Evolutionary conservation across 1,140 invertebrate species (phyloP).

Genomic region (Octopus bimaculoides): DNA sequence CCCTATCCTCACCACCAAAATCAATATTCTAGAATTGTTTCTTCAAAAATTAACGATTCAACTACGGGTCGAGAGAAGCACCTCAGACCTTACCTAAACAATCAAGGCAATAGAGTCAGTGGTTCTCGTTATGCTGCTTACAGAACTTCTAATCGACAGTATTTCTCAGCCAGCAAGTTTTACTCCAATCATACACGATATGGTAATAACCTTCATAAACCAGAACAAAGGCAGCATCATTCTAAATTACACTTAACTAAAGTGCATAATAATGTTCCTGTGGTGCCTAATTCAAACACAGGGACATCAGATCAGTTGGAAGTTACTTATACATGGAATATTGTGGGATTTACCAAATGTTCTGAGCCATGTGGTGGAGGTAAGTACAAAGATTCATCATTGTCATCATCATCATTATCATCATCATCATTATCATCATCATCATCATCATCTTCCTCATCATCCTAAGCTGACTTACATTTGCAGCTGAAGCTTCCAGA

Average conservation of each 20-base stretch:
- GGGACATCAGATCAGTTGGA: background rate
- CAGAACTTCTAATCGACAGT: background rate
- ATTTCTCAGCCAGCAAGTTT: background rate
- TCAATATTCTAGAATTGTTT: background rate
- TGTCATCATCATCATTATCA: background rate
- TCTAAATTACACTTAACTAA: too few species aligned
- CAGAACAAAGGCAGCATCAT: background rate
- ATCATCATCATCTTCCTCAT: too few species aligned
- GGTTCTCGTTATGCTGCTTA: background rate
- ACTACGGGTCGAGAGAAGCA: background rate
- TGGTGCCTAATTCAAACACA: background rate
- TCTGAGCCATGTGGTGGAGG: constrained; percentile 8
- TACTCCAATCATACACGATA: background rate
- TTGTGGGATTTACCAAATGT: constrained; percentile 11
- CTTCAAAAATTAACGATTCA: background rate
- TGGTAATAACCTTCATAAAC: background rate
- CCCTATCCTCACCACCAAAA: background rate
- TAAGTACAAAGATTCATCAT: background rate
- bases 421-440: too few species aligned
- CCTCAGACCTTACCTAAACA: background rate
- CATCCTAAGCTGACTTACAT: too few species aligned
- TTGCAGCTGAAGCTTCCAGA: too few species aligned
- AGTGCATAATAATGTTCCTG: background rate
- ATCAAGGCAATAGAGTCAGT: too few species aligned
- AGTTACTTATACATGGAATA: constrained; percentile 1